These are phyloP conservation scores for Drosophila ficusphila DNA, from an alignment of 1,140 invertebrate genomes.

Conservation along the genomic window DNA sequence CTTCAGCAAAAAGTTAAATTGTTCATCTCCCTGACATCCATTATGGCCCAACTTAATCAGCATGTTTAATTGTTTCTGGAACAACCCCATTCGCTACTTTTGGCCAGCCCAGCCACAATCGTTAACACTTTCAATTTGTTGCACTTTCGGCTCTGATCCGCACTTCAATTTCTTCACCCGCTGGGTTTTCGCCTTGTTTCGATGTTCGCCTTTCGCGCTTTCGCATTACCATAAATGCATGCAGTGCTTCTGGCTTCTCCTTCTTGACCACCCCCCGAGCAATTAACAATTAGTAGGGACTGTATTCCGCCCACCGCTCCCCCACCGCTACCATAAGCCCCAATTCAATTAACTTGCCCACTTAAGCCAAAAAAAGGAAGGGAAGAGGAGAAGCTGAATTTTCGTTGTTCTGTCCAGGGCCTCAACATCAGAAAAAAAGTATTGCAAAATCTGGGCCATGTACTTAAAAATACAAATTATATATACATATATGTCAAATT, in stretches of 20 bases:
- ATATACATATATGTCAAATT: no score
- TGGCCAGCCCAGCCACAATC: conserved; percentile 14
- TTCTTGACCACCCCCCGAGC: conserved; percentile 19
- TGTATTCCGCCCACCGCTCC: conserved; percentile 7
- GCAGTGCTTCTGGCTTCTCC: conserved; percentile 20
- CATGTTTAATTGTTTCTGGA: conserved; percentile 23
- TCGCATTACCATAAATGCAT: conserved; percentile 58
- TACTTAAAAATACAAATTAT: no score
- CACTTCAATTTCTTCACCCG: conserved; percentile 34
- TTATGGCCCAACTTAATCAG: conserved; percentile 28
- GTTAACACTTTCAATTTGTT: conserved; percentile 51
- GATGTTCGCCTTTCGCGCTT: neutral
- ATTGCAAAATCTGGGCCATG: no score
- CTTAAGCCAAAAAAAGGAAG: conserved; percentile 36
- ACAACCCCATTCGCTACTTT: neutral
- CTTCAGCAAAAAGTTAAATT: no score
- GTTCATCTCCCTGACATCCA: neutral
- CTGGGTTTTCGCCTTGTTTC: conserved; percentile 17
- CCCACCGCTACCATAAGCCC: conserved; percentile 30
- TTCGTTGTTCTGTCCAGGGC: conserved; percentile 2
- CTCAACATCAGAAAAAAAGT: neutral
- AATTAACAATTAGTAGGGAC: conserved; percentile 55
- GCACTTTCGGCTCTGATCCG: conserved; percentile 36
- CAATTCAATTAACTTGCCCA: conserved; percentile 62
- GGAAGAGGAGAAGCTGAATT: conserved; percentile 5